These are phyloP conservation scores for Virgularia gustaviana DNA, from an alignment of 92 coral and sea anemone species.

Conservation along the genomic window DNA sequence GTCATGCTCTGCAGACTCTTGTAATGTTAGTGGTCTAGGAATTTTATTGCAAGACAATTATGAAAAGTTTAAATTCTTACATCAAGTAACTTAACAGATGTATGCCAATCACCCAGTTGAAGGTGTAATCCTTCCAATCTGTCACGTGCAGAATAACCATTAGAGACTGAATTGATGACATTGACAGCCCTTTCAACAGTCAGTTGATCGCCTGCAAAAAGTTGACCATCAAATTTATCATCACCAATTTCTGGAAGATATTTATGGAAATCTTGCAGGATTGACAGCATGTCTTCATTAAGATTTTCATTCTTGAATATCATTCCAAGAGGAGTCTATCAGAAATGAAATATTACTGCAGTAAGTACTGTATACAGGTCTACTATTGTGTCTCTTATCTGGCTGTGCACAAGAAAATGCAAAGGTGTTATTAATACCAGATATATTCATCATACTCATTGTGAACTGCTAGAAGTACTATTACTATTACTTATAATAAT, in stretches of 20 bases:
- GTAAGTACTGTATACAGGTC: too few species aligned
- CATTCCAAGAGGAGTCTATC: constrained; percentile 26
- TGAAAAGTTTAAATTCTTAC: constrained; percentile 26
- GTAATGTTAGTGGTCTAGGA: too few species aligned
- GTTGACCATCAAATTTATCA: constrained; percentile 20
- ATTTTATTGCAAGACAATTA: background rate
- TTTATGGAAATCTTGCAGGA: constrained; percentile 21
- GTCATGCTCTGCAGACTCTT: too few species aligned
- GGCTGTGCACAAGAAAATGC: too few species aligned
- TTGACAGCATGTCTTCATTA: constrained; percentile 17
- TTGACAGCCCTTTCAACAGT: constrained; percentile 50
- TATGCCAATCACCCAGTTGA: constrained; percentile 59
- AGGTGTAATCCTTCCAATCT: constrained; percentile 50
- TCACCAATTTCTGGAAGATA: background rate
- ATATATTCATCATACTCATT: too few species aligned
- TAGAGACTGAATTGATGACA: constrained; percentile 32
- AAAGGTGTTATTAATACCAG: too few species aligned
- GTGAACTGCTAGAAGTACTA: too few species aligned
- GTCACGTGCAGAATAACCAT: constrained; percentile 53
- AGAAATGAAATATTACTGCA: too few species aligned
- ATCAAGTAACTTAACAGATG: constrained; percentile 45
- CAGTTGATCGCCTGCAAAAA: constrained; percentile 44
- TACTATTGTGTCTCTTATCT: too few species aligned
- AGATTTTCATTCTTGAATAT: constrained; percentile 22
- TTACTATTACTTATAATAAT: too few species aligned